phyloP scores from a whole-genome alignment of 2,113 vertebrate species.

The Tetrao urogallus region DNA sequence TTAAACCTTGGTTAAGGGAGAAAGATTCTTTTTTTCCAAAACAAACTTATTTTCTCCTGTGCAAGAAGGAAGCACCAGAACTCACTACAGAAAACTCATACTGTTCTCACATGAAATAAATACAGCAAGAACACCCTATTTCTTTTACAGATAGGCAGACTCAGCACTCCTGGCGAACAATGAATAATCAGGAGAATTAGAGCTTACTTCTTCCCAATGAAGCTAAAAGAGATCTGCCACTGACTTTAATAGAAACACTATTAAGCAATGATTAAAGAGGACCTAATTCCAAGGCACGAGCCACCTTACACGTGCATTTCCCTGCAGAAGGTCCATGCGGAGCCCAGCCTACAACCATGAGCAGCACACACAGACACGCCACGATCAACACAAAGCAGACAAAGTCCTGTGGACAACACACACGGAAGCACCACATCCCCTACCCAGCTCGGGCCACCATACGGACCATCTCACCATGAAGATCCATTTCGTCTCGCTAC shows the following conservation, averaged over 20 bases:
- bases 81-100: not conserved
- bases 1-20: not conserved
- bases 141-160: not conserved
- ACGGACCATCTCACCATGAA: not conserved
- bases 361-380: fast-evolving
- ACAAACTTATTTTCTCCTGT: not conserved
- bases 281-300: not conserved
- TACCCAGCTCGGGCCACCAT: fast-evolving
- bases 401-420: fast-evolving
- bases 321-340: fast-evolving
- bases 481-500: not conserved
- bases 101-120: constrained; percentile 32
- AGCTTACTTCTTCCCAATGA: not conserved
- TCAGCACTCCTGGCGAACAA: not conserved
- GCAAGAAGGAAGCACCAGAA: not conserved
- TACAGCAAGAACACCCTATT: not conserved
- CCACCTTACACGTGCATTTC: fast-evolving
- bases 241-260: not conserved
- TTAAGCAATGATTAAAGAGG: not conserved
- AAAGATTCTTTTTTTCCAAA: not conserved
- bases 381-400: fast-evolving
- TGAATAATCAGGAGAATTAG: fast-evolving
- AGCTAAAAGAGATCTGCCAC: not conserved
- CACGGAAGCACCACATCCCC: fast-evolving
- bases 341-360: not conserved